Evolutionary conservation across 2,888 invertebrate genomes (phyloP), one percentile per base, ranked within the genome.

Genomic region (Temnothorax unifasciatus): DNA sequence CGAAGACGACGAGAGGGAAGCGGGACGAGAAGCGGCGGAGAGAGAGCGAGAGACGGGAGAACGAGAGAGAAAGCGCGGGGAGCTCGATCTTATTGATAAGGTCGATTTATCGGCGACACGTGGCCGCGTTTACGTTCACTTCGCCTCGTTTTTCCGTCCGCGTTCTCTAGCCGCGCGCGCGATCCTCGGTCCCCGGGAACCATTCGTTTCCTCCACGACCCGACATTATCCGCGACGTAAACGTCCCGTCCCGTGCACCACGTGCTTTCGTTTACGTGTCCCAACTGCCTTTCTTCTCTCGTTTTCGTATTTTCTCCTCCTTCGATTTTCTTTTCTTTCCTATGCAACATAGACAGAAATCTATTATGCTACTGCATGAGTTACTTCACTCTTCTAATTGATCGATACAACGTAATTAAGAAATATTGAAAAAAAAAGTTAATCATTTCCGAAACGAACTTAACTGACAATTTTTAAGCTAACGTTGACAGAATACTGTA

Each of bases 61-160:
- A 52, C 57, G 29, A 82, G 25, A 44, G 66, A 68, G 84, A 66
- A 54, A 44, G 38, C 81, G 68, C 50, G 15, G n/a, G 25, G 61
- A 81, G 25, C 73, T 66, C 88, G 87, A 90, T 91, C 89, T 89
- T 89, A 88, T 91, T 89, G 90, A 91, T 90, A 87, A 87, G 86
- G 81, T 89, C 90, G 89, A 90, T 91, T 90, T 89, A 90, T 90
- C 88, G 90, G 66, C 68, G 88, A 85, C 90, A 84, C 90, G 87
- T 89, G 89, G 88, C 85, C 83, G 83, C 83, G 82, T 86, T 85
- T 83, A 74, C 76, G 59, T 76, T 86, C 87, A 63, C 64, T 66
- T 69, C 73, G 68, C 61, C 82, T 68, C 63, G 66, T 84, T 82
- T 82, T 82, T 76, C 79, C 77, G 47, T 52, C 15, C 61, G 71